Conservation (phyloP, 2,888 invertebrate species). For the Ariolimax columbianus region DNA sequence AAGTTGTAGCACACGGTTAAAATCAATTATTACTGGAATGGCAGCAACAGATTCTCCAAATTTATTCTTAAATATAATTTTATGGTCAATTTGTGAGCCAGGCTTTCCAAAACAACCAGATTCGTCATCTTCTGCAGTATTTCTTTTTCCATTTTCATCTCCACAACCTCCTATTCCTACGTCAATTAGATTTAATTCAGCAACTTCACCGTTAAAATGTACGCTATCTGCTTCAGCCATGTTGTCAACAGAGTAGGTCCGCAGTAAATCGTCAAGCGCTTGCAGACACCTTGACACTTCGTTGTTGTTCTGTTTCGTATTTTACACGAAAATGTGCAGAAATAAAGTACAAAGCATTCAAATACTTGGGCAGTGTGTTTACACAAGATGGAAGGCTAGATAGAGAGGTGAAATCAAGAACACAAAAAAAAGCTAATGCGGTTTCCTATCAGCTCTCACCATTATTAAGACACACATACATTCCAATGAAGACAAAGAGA, state of each 20-base stretch:
- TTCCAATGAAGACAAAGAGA: too few relatives aligned
- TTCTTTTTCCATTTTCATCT: slow-evolving; percentile 48
- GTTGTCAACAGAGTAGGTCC: slow-evolving; percentile 69
- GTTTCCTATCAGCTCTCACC: too few relatives aligned
- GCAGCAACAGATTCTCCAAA: slow-evolving; percentile 63
- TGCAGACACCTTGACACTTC: too few relatives aligned
- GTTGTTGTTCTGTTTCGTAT: not conserved
- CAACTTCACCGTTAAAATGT: not conserved
- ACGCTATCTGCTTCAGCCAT: slow-evolving; percentile 61
- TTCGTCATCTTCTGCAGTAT: slow-evolving; percentile 48
- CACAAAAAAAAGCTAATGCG: too few relatives aligned
- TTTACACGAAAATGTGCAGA: too few relatives aligned
- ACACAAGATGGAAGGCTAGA: too few relatives aligned
- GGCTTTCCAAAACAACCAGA: slow-evolving; percentile 61
- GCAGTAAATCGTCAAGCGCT: slow-evolving; percentile 64
- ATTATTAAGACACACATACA: too few relatives aligned
- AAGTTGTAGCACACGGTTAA: slow-evolving; percentile 67
- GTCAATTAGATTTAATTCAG: slow-evolving; percentile 18
- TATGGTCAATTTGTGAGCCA: slow-evolving; percentile 68
- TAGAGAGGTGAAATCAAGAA: too few relatives aligned
- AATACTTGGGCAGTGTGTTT: too few relatives aligned
- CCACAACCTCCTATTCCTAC: slow-evolving; percentile 32
- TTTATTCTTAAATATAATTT: slow-evolving; percentile 64
- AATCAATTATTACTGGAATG: slow-evolving; percentile 72
- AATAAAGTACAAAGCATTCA: too few relatives aligned